Evolutionary conservation across 2,888 invertebrate genomes (phyloP), one percentile per base, ranked within the genome.

Genomic region (Azorinus chamasolen): DNA sequence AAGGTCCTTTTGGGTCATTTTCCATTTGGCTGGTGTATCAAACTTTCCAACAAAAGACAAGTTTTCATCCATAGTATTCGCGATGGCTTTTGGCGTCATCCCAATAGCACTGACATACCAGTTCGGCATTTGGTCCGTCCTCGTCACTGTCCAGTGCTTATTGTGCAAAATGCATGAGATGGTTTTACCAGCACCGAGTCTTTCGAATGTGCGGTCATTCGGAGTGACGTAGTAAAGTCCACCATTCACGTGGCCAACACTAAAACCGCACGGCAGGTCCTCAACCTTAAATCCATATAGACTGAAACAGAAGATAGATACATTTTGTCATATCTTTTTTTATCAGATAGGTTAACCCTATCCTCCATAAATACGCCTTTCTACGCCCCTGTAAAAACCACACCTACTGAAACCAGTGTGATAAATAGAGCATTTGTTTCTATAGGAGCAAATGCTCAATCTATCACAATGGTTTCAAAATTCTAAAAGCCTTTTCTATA

Each of bases 91-190:
- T 4, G 88, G 78, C 2, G 18, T 41, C 68, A 86, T 76, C 1
- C 86, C 87, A 8, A 80, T 73, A 0, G 85, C 79, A 2, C 76
- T 71, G 20, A 85, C 80, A 43, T 82, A 85, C 88, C 88, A 88
- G 69, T 88, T 87, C 3, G 85, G 87, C 77, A 87, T 79, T 6
- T 64, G 50, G 71, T 87, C 88, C 0, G 86, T 83, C n/a, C 83
- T 63, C 0, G 85, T 48, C 1, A 84, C 79, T 10, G 69, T 79
- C 85, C 84, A 87, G 20, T 58, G 24, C 39, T 57, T 53, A 41
- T 74, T 71, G 46, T 72, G 27, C 45, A 73, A 72, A 8, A 45
- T 18, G 39, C 82, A 82, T 1, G 37, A 39, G 12, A 76, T 16
- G 4, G 39, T 73, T 24, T 51, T 8, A 2, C 79, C 75, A 1